phyloP scores from a whole-genome alignment of 2,888 invertebrate species.

The Acanthosepion lycidas region DNA sequence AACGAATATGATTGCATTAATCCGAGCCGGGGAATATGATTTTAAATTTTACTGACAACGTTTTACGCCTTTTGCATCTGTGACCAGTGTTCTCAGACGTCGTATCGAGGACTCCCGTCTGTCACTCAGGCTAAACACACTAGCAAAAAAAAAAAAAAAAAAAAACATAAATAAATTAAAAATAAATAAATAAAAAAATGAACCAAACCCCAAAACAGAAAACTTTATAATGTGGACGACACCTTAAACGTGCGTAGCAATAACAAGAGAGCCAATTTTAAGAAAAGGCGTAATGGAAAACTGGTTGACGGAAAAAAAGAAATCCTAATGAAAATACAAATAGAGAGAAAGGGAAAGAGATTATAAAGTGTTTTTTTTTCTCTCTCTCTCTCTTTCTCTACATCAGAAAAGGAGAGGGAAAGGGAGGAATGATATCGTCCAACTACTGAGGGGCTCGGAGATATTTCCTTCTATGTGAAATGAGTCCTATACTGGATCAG shows the following conservation, averaged over 20 bases:
- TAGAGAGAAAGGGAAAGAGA: too few species aligned
- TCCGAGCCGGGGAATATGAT: neutral
- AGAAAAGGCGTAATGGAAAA: neutral
- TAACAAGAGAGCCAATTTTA: neutral
- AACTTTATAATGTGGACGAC: neutral
- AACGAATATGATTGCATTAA: neutral
- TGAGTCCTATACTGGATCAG: too few species aligned
- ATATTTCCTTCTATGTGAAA: too few species aligned
- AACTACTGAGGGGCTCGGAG: too few species aligned
- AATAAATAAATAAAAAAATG: too few species aligned
- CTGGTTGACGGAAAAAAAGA: neutral
- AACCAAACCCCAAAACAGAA: too few species aligned
- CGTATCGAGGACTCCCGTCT: neutral
- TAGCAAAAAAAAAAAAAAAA: too few species aligned
- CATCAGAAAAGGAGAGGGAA: too few species aligned
- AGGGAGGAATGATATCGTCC: too few species aligned
- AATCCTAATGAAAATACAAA: too few species aligned
- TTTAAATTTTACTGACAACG: neutral
- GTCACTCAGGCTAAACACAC: neutral
- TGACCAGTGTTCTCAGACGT: neutral
- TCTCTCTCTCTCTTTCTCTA: too few species aligned
- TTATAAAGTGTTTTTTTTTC: too few species aligned
- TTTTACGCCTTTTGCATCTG: neutral
- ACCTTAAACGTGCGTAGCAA: neutral
- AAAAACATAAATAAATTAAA: neutral